A percentile compares a stretch with the other conserved stretches of the same genome.
Conservation (phyloP, 2,113 vertebrate genomes). For the Opisthocomus hoazin region DNA sequence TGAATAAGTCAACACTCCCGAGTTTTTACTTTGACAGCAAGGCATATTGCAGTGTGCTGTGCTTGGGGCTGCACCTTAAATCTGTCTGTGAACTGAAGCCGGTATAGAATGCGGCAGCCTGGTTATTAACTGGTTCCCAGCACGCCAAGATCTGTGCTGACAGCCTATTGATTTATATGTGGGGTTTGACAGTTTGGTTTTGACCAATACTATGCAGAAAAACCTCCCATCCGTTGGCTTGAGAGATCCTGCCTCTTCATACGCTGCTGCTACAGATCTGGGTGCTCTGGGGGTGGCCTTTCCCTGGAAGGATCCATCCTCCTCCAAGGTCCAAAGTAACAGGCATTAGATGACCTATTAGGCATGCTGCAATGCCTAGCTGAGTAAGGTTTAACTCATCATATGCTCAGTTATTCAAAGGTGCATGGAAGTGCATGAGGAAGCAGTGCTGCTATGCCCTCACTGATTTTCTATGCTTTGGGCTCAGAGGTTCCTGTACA, state of each 20-base stretch:
- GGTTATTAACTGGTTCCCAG: not conserved
- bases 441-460: not conserved
- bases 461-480: not conserved
- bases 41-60: conserved; percentile 34
- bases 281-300: not conserved
- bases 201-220: not conserved
- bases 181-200: not conserved
- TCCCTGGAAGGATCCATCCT: not conserved
- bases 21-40: conserved; percentile 43
- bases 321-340: not conserved
- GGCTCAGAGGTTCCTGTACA: not conserved
- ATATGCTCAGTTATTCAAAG: not conserved
- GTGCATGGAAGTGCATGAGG: not conserved
- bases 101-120: not conserved
- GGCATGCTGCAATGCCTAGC: not conserved
- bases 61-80: conserved; percentile 28
- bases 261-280: not conserved
- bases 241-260: not conserved
- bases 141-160: not conserved
- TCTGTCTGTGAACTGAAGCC: not conserved
- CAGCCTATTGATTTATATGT: not conserved
- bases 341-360: not conserved
- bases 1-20: conserved; percentile 54
- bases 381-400: not conserved
- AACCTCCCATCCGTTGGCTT: not conserved